Conservation (phyloP, 2,888 invertebrate genomes). For the Folsomia manolachei region DNA sequence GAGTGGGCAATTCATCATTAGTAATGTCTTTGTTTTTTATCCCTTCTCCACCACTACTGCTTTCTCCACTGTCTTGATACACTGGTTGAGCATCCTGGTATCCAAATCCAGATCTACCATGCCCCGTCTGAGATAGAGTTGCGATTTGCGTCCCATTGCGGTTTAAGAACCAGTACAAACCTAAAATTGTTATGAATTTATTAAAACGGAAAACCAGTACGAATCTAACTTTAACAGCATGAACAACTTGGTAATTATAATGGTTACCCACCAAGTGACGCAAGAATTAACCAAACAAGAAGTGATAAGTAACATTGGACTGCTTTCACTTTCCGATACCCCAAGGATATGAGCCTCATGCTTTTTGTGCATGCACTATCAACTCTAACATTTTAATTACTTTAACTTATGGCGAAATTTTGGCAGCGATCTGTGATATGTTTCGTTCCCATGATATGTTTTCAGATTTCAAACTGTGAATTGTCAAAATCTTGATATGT, state of each 20-base stretch:
- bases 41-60: not conserved
- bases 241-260: not conserved
- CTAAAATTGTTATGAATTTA: constrained; percentile 23
- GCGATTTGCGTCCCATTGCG: constrained; percentile 30
- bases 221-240: too few relatives aligned
- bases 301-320: constrained; percentile 48
- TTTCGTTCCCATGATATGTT: not conserved
- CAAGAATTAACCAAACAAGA: constrained; percentile 48
- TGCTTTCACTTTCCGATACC: constrained; percentile 40
- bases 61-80: not conserved
- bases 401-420: not conserved
- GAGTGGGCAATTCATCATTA: not conserved
- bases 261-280: constrained; percentile 41
- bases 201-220: constrained; percentile 9
- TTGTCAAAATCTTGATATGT: not conserved
- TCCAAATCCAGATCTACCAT: constrained; percentile 32
- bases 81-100: constrained; percentile 18
- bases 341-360: constrained; percentile 2
- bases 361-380: not conserved
- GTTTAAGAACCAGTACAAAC: constrained; percentile 47
- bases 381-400: not conserved
- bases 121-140: constrained; percentile 25
- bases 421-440: not conserved
- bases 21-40: constrained; percentile 16
- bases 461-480: not conserved